Evolutionary conservation across 2,113 vertebrate species (phyloP).

Genomic region (Reinhardtius hippoglossoides): DNA sequence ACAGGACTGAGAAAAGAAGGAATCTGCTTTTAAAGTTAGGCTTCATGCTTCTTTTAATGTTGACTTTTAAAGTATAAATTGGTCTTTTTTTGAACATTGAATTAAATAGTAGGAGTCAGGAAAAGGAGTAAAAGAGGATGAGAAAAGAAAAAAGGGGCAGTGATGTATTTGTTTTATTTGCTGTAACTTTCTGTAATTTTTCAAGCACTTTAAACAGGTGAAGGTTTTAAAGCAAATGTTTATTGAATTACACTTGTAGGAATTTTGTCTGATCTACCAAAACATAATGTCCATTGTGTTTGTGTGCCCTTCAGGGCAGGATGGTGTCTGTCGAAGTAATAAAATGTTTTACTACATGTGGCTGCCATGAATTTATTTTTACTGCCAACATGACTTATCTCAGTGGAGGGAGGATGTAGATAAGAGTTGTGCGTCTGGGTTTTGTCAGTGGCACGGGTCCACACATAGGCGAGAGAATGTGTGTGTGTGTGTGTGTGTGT

Average conservation of each 20-base stretch:
- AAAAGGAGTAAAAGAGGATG: background rate
- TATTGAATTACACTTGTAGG: conserved; percentile 4
- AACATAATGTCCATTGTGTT: background rate
- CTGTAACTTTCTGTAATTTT: conserved; percentile 33
- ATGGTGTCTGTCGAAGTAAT: conserved; percentile 34
- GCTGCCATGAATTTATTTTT: background rate
- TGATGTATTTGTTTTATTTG: conserved; percentile 23
- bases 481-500: background rate
- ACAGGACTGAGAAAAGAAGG: conserved; percentile 17
- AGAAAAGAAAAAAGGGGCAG: background rate
- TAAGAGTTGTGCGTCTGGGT: conserved; percentile 47
- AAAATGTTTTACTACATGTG: conserved; percentile 60
- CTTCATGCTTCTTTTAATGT: no score
- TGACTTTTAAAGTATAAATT: no score
- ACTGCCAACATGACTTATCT: conserved; percentile 19
- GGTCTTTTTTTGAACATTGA: no score
- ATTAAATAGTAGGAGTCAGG: no score
- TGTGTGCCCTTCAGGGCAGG: conserved; percentile 1
- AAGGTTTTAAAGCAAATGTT: conserved; percentile 37
- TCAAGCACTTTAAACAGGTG: conserved; percentile 69
- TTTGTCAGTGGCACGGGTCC: conserved; percentile 40
- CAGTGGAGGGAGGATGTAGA: conserved; percentile 1
- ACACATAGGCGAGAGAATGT: conserved; percentile 16
- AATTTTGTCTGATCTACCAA: conserved; percentile 43
- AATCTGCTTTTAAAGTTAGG: background rate